phyloP scores from a whole-genome alignment of 92 coral and sea anemone genomes.

The Pocillopora grandis region DNA sequence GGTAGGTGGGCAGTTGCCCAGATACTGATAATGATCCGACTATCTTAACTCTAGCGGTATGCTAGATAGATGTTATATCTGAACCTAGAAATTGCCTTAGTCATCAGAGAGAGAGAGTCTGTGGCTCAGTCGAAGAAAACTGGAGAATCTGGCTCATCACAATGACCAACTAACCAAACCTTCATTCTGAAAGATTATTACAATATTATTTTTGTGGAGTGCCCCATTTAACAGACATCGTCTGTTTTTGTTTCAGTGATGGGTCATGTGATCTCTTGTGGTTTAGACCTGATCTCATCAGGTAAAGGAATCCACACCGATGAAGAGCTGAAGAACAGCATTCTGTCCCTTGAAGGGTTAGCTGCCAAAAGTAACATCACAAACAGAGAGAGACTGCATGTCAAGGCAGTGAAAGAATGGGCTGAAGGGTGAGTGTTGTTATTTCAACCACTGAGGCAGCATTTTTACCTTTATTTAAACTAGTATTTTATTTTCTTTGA shows the following conservation, averaged over 20 bases:
- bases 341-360: slow-evolving; percentile 55
- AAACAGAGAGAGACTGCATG: slow-evolving; percentile 77
- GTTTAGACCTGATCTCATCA: slow-evolving; percentile 74
- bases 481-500: too few relatives aligned
- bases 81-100: too few relatives aligned
- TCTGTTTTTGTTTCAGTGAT: slow-evolving; percentile 52
- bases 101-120: too few relatives aligned
- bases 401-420: slow-evolving; percentile 77
- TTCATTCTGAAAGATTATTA: not conserved
- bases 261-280: slow-evolving; percentile 82
- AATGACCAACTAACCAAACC: too few relatives aligned
- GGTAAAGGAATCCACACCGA: slow-evolving; percentile 57
- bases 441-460: not conserved
- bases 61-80: too few relatives aligned
- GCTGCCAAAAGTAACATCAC: slow-evolving; percentile 73
- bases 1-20: too few relatives aligned
- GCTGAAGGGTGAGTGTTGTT: slow-evolving; percentile 73
- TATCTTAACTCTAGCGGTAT: too few relatives aligned
- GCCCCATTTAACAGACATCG: not conserved
- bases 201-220: not conserved
- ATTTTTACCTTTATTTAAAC: not conserved
- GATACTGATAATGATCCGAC: too few relatives aligned
- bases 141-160: too few relatives aligned
- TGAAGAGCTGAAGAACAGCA: slow-evolving; percentile 50
- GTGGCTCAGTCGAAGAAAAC: too few relatives aligned